Evolutionary conservation across 2,113 vertebrate genomes (phyloP).

Genomic region (Ageneiosus marmoratus): DNA sequence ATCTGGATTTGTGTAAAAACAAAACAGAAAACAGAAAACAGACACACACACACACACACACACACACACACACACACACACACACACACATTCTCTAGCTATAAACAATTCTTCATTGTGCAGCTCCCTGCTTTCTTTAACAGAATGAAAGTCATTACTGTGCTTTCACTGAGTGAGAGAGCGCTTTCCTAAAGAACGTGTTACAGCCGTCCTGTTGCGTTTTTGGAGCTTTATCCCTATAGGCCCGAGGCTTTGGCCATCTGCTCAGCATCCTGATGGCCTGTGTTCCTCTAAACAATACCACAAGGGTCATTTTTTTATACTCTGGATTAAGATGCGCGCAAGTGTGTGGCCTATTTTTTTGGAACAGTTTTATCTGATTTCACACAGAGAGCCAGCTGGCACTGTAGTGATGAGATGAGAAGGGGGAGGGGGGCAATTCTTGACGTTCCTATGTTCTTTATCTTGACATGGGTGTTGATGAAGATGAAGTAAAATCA

Average conservation of each 20-base stretch:
- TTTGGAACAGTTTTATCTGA: not conserved
- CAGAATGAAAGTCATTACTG: not conserved
- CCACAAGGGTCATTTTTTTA: conserved; percentile 18
- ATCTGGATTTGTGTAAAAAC: conserved; percentile 22
- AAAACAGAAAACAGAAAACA: not conserved
- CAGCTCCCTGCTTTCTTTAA: not conserved
- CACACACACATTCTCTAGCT: not conserved
- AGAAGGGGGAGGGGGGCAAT: too few species aligned
- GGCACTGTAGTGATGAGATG: not conserved
- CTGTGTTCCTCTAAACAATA: conserved; percentile 25
- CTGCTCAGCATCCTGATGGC: conserved; percentile 28
- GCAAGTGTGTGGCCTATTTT: conserved; percentile 12
- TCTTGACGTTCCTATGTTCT: not conserved
- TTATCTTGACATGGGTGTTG: not conserved
- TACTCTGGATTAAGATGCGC: conserved; percentile 36
- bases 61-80: not conserved
- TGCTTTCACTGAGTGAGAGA: conserved; percentile 3
- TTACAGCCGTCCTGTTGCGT: conserved; percentile 18
- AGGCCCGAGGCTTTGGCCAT: conserved; percentile 41
- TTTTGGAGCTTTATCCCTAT: conserved; percentile 6
- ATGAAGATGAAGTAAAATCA: not conserved
- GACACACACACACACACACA: not conserved
- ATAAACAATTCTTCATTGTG: conserved; percentile 12
- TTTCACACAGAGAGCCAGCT: conserved; percentile 25
- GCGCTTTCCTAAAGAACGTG: conserved; percentile 8